Conservation (phyloP, 2,113 vertebrate genomes). For the Arvicanthis niloticus region DNA sequence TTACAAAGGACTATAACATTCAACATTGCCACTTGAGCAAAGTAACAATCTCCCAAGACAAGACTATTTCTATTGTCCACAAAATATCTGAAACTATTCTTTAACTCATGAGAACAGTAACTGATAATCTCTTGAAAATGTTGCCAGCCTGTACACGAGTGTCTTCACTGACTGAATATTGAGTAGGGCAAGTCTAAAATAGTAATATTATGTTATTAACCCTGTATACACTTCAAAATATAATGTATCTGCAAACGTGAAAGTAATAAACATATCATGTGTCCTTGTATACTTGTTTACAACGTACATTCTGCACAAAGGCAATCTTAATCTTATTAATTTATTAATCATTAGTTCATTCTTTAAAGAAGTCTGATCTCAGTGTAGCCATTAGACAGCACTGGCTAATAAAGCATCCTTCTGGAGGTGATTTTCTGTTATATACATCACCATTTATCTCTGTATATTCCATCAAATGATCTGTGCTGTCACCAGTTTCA, state of each 20-base stretch:
- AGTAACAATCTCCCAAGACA: neutral
- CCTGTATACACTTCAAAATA: neutral
- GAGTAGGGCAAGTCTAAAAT: neutral
- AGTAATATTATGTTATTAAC: neutral
- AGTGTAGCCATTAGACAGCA: neutral
- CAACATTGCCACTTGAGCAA: slow-evolving; percentile 54
- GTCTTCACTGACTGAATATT: neutral
- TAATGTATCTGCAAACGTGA: neutral
- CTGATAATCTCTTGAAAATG: slow-evolving; percentile 18
- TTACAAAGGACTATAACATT: slow-evolving; percentile 39
- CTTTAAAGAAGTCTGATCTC: neutral
- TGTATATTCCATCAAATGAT: neutral
- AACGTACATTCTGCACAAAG: neutral
- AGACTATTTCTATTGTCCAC: neutral
- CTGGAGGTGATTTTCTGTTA: neutral
- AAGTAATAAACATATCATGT: neutral
- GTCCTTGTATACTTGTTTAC: neutral
- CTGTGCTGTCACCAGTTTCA: neutral
- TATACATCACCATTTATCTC: neutral
- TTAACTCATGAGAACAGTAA: neutral
- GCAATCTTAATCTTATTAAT: neutral
- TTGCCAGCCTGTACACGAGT: neutral
- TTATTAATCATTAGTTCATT: slow-evolving; percentile 39
- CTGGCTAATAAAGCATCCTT: neutral
- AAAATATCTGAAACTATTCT: slow-evolving; percentile 8